Percentiles rank a stretch among this genome's conserved stretches.
Evolutionary conservation across 2,113 vertebrate species (phyloP).

Genomic region (Pseudorhombus dupliciocellatus): DNA sequence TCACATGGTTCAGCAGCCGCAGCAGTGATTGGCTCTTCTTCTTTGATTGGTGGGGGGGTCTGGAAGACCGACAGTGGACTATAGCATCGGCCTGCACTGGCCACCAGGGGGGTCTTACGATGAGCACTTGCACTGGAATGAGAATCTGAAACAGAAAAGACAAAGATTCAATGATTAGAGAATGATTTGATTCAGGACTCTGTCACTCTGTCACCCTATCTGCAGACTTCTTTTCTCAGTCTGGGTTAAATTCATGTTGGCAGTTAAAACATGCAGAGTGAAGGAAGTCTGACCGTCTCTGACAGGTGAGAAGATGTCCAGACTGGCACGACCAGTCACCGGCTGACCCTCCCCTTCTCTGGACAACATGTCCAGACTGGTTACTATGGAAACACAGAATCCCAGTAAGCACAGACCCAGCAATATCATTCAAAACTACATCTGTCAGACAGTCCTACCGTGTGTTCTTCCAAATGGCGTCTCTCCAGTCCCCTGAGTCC

Average conservation of each 20-base stretch:
- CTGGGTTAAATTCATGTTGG: too few species aligned
- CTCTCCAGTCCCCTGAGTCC: conserved; percentile 17
- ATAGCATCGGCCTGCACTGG: conserved; percentile 73
- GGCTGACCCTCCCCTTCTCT: conserved; percentile 62
- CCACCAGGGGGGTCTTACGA: conserved; percentile 81
- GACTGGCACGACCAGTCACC: conserved; percentile 51
- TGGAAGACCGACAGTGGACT: conserved; percentile 82
- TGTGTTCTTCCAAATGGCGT: conserved; percentile 12
- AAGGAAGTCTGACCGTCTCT: conserved; percentile 63
- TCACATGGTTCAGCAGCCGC: conserved; percentile 34
- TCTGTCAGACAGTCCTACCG: conserved; percentile 1
- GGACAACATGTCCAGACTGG: conserved; percentile 48
- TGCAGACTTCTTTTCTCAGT: too few species aligned
- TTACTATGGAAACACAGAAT: conserved; percentile 48
- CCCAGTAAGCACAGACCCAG: background rate
- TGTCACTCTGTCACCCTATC: too few species aligned
- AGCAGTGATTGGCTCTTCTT: conserved; percentile 78
- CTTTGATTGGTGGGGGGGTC: conserved; percentile 82
- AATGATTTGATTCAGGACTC: too few species aligned
- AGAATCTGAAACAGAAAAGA: conserved; percentile 39
- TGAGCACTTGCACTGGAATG: conserved; percentile 73
- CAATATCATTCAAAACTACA: accelerated
- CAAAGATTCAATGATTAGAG: too few species aligned
- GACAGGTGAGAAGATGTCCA: conserved; percentile 76
- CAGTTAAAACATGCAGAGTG: background rate